A percentile compares a stretch with the other conserved stretches of the same genome.
Conservation (phyloP, 2,113 vertebrate species). For the Entomyzon cyanotis region DNA sequence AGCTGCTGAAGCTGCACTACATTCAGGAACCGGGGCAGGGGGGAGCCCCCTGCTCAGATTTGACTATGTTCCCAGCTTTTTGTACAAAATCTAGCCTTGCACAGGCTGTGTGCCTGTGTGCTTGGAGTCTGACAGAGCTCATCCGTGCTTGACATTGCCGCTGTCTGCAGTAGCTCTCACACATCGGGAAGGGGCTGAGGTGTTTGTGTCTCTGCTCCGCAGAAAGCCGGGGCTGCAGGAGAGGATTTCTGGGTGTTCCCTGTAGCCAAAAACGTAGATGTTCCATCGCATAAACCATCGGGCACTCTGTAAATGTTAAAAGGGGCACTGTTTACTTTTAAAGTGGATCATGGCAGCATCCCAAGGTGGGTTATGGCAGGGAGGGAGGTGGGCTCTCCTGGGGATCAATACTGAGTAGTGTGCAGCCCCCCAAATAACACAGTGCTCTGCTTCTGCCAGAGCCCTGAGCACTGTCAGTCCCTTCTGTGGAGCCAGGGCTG, state of each 20-base stretch:
- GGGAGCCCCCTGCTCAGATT: slow-evolving; percentile 83
- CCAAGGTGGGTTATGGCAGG: not conserved
- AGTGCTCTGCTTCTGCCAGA: not conserved
- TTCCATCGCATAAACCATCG: not conserved
- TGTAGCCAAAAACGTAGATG: not conserved
- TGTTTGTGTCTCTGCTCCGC: not conserved
- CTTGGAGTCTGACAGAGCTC: not conserved
- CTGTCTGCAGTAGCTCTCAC: not conserved
- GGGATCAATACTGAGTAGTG: not conserved
- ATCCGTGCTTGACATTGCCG: not conserved
- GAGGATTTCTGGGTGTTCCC: not conserved
- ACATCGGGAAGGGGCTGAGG: not conserved
- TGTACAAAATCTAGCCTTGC: slow-evolving; percentile 90
- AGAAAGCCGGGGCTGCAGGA: not conserved
- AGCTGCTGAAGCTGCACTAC: slow-evolving; percentile 90
- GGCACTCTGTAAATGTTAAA: not conserved
- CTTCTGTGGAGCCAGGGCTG: not conserved
- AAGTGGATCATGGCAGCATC: not conserved
- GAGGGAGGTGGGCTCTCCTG: not conserved
- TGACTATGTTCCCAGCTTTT: slow-evolving; percentile 92
- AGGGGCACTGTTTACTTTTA: not conserved
- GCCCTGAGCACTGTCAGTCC: not conserved
- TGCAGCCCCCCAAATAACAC: not conserved
- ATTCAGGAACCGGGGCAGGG: slow-evolving; percentile 73
- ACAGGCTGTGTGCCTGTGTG: not conserved